These are phyloP conservation scores for Parascotia fuliginaria DNA, from an alignment of 2,888 invertebrate species.

Conservation along the genomic window DNA sequence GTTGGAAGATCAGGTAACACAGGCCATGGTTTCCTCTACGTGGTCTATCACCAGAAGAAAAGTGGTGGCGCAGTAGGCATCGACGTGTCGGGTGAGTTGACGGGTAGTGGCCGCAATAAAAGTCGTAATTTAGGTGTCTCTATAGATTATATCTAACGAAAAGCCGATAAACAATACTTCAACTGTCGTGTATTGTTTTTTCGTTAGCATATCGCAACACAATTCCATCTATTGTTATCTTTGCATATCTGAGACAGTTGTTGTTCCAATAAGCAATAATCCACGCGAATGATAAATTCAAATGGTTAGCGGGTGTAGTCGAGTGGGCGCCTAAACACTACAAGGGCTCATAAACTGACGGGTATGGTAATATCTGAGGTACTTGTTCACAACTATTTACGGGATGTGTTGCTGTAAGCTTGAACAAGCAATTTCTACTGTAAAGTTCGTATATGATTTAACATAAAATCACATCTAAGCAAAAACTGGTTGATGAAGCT, in stretches of 20 bases:
- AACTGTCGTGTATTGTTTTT: slow-evolving; percentile 30
- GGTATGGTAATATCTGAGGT: slow-evolving; percentile 78
- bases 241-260: slow-evolving; percentile 68
- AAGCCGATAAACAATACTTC: slow-evolving; percentile 25
- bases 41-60: too few relatives aligned
- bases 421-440: background rate
- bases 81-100: too few relatives aligned
- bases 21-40: too few relatives aligned
- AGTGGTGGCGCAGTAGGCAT: too few relatives aligned
- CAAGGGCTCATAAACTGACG: slow-evolving; percentile 79
- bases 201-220: slow-evolving; percentile 23
- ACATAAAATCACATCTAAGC: too few relatives aligned
- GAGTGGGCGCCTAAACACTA: slow-evolving; percentile 84
- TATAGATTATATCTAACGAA: slow-evolving; percentile 9
- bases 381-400: slow-evolving; percentile 52
- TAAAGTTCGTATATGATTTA: too few relatives aligned
- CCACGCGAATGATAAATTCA: slow-evolving; percentile 79
- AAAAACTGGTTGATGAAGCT: too few relatives aligned
- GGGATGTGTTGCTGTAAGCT: slow-evolving; percentile 50
- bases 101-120: too few relatives aligned
- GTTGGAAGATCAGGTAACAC: too few relatives aligned
- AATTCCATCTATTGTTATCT: slow-evolving; percentile 56
- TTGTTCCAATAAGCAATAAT: slow-evolving; percentile 80
- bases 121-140: too few relatives aligned
- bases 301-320: slow-evolving; percentile 66